Evolutionary conservation across 2,797 vertebrate species (phyloP).

Genomic region (Helarctos malayanus): DNA sequence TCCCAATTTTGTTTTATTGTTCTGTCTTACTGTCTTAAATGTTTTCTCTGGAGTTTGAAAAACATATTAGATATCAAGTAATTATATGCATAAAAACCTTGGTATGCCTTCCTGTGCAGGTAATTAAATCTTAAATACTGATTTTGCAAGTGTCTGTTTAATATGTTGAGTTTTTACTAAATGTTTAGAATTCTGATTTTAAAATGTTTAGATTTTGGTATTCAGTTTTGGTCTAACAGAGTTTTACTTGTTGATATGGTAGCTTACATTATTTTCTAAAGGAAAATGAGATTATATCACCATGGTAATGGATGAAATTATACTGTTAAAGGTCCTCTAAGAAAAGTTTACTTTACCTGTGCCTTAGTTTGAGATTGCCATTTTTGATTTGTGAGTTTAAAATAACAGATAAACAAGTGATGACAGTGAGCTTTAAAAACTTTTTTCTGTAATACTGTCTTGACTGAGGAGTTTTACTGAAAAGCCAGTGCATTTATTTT

Average conservation of each 20-base stretch:
- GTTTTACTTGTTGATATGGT: neutral
- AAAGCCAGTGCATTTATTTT: constrained; percentile 37
- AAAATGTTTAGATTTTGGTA: constrained; percentile 10
- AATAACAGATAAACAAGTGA: neutral
- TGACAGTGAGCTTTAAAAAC: neutral
- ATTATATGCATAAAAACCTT: neutral
- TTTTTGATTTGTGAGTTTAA: constrained; percentile 42
- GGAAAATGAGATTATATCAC: neutral
- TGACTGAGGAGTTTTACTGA: neutral
- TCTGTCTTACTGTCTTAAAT: constrained; percentile 2
- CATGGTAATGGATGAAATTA: neutral
- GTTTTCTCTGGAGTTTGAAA: constrained; percentile 43
- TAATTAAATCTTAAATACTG: constrained; percentile 48
- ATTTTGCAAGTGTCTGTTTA: constrained; percentile 41
- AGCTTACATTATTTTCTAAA: constrained; percentile 25
- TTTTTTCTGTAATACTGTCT: neutral
- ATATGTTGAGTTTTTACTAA: neutral
- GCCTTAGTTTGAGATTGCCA: neutral
- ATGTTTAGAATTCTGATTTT: constrained; percentile 37
- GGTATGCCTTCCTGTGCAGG: neutral
- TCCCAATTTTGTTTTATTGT: constrained; percentile 35
- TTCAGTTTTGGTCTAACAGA: neutral
- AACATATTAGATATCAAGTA: neutral
- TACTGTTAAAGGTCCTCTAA: neutral
- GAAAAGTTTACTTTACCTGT: neutral